Conservation (phyloP, 2,888 invertebrate species). For the Eurois occulta region DNA sequence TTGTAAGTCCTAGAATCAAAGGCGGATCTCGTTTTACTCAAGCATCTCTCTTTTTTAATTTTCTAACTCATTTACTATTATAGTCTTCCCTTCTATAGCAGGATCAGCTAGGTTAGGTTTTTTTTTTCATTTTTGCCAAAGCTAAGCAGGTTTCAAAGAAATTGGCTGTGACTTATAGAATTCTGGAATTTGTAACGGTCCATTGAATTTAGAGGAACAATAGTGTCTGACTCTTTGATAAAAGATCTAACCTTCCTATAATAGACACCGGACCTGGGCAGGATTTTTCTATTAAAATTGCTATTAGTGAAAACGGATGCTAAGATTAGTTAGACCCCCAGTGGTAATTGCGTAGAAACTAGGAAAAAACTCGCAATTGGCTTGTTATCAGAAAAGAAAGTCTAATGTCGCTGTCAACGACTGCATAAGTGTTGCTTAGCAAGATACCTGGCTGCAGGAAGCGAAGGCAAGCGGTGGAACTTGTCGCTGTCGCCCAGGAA, state of each 20-base stretch:
- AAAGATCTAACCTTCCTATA: constrained; percentile 37
- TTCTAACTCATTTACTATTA: constrained; percentile 21
- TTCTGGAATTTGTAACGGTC: constrained; percentile 73
- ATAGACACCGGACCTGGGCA: background rate
- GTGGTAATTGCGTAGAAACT: constrained; percentile 62
- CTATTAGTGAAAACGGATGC: constrained; percentile 42
- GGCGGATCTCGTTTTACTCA: constrained; percentile 17
- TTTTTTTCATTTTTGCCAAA: constrained; percentile 30
- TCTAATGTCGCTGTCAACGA: constrained; percentile 71
- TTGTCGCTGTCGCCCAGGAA: constrained; percentile 77
- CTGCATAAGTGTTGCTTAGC: constrained; percentile 68
- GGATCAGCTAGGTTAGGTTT: constrained; percentile 24
- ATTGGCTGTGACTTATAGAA: constrained; percentile 75
- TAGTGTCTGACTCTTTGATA: constrained; percentile 68
- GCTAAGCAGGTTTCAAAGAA: constrained; percentile 68
- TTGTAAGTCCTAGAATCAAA: constrained; percentile 50
- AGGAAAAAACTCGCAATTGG: constrained; percentile 64
- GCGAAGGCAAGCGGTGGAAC: constrained; percentile 72
- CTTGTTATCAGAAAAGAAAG: constrained; percentile 76
- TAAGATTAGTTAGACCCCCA: background rate
- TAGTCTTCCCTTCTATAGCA: constrained; percentile 3
- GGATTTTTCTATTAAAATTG: constrained; percentile 33
- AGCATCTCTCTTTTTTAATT: constrained; percentile 29
- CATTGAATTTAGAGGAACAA: constrained; percentile 76
- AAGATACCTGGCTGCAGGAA: constrained; percentile 74